Conservation (phyloP, 2,888 invertebrate genomes). For the Perizoma affinitatum region DNA sequence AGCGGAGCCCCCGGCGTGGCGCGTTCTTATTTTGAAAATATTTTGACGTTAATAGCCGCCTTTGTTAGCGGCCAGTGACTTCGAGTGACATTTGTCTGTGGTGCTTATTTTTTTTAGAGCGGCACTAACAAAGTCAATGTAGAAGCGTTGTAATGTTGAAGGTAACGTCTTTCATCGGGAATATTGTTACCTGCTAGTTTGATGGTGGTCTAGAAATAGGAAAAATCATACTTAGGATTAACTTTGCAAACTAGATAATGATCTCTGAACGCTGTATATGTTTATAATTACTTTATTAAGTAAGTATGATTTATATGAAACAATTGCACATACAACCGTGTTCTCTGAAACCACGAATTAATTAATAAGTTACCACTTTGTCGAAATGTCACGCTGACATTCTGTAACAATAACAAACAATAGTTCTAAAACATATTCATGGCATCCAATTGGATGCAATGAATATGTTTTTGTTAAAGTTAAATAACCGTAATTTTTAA, state of each 20-base stretch:
- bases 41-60: constrained; percentile 80
- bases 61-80: constrained; percentile 55
- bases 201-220: constrained; percentile 33
- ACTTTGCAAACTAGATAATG: too few relatives aligned
- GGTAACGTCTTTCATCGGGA: constrained; percentile 26
- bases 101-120: constrained; percentile 31
- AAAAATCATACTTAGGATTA: too few relatives aligned
- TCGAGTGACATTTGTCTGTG: constrained; percentile 66
- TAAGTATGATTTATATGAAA: too few relatives aligned
- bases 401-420: too few relatives aligned
- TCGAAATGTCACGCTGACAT: constrained; percentile 69
- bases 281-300: too few relatives aligned
- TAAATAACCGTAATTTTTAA: too few relatives aligned
- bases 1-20: constrained; percentile 65
- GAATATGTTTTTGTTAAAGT: too few relatives aligned
- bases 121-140: constrained; percentile 32
- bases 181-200: constrained; percentile 29
- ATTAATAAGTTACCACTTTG: constrained; percentile 47
- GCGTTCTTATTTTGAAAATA: constrained; percentile 79
- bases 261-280: too few relatives aligned
- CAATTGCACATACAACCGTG: constrained; percentile 16
- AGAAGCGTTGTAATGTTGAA: constrained; percentile 31
- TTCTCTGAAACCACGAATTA: constrained; percentile 27
- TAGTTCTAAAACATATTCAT: too few relatives aligned
- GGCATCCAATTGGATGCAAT: too few relatives aligned